Conservation (phyloP, 1,140 invertebrate genomes). For the Bombus cullumanus region DNA sequence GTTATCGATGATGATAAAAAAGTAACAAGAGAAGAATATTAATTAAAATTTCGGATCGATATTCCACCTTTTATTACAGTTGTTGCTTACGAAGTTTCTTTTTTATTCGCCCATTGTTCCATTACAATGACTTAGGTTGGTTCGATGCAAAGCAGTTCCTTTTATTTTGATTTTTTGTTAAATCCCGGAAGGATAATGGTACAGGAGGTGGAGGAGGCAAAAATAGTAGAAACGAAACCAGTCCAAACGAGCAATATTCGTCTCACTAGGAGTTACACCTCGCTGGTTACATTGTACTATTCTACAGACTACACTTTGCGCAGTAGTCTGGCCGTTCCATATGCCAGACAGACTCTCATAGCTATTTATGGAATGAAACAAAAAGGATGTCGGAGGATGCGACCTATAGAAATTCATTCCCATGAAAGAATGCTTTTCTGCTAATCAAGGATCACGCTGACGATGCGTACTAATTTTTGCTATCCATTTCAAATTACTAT, state of each 20-base stretch:
- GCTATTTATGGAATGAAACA: conserved; percentile 70
- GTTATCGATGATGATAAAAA: background rate
- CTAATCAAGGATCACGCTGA: too few species aligned
- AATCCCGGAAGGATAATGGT: conserved; percentile 32
- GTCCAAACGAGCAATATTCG: conserved; percentile 58
- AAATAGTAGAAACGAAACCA: conserved; percentile 38
- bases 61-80: background rate
- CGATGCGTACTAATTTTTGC: background rate
- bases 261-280: conserved; percentile 66
- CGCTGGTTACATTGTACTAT: conserved; percentile 69
- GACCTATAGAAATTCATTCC: background rate
- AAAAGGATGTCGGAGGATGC: conserved; percentile 4
- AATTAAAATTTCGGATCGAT: conserved; percentile 3
- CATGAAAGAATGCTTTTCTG: background rate
- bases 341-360: conserved; percentile 52
- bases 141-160: conserved; percentile 1
- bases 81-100: too few species aligned
- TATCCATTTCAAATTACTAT: too few species aligned
- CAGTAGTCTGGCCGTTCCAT: conserved; percentile 36
- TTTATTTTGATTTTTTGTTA: background rate
- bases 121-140: background rate
- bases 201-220: conserved; percentile 2
- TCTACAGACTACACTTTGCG: conserved; percentile 48
- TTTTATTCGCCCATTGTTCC: background rate
- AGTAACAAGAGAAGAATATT: background rate